These are phyloP conservation scores for Catostomus latipinnis DNA, from an alignment of 2,797 vertebrate genomes.

Conservation along the genomic window DNA sequence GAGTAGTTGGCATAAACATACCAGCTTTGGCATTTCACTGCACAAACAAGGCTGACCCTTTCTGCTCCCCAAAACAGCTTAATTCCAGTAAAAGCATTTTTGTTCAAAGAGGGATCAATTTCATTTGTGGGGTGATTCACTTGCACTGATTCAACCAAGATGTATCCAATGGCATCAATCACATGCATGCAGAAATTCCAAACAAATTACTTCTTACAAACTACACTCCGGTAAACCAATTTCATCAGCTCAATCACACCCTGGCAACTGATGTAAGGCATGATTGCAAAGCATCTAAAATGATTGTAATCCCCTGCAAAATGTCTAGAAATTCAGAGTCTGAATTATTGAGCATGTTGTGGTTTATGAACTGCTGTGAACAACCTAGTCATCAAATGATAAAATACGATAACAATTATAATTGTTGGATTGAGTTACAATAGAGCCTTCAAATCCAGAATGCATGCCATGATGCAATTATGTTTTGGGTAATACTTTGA, in stretches of 20 bases:
- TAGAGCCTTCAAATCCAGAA: conserved; percentile 4
- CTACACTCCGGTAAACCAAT: conserved; percentile 28
- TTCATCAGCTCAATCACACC: conserved; percentile 30
- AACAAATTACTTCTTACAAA: conserved; percentile 35
- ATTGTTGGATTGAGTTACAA: conserved; percentile 21
- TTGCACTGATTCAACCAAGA: not conserved
- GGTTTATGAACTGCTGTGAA: conserved; percentile 19
- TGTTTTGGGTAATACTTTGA: not conserved
- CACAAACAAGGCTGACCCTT: not conserved
- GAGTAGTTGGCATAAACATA: conserved; percentile 3
- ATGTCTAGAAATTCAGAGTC: conserved; percentile 20
- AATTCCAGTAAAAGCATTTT: conserved; percentile 16
- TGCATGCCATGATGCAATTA: conserved; percentile 9
- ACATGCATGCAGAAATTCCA: conserved; percentile 16
- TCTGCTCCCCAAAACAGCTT: not conserved
- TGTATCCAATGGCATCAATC: conserved; percentile 24
- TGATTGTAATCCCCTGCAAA: conserved; percentile 26
- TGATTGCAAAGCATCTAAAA: conserved; percentile 36
- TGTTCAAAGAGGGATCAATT: conserved; percentile 2
- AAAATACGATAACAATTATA: conserved; percentile 30
- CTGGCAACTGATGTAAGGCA: conserved; percentile 15
- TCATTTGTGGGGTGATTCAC: conserved; percentile 5
- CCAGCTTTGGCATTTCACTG: not conserved
- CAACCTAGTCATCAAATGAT: conserved; percentile 33
- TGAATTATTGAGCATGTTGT: conserved; percentile 20